Evolutionary conservation across 2,888 invertebrate genomes (phyloP).

Genomic region (Acrocera orbiculus): DNA sequence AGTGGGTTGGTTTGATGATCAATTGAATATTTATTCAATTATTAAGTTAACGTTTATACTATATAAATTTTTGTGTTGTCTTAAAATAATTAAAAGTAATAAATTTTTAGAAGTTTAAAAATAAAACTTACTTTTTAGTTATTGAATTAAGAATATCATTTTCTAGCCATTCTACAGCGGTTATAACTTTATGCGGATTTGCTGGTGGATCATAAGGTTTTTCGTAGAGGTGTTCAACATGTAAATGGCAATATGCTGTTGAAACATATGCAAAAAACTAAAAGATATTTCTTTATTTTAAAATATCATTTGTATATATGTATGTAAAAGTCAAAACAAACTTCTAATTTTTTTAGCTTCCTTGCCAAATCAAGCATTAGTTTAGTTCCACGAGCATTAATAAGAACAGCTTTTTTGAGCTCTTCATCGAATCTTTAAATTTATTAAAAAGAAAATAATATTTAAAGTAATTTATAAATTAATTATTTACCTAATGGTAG

Average conservation of each 20-base stretch:
- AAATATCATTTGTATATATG: too few relatives aligned
- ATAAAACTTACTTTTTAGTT: conserved; percentile 36
- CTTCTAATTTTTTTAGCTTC: conserved; percentile 55
- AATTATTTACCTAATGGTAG: conserved; percentile 38
- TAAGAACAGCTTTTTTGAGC: conserved; percentile 69
- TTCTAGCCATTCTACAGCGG: conserved; percentile 61
- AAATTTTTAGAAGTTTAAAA: not conserved
- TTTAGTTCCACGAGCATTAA: conserved; percentile 86
- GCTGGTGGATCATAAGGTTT: conserved; percentile 71
- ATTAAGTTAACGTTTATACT: too few relatives aligned
- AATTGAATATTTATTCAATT: too few relatives aligned
- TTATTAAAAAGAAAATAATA: not conserved
- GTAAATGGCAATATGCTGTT: conserved; percentile 81
- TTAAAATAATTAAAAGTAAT: conserved; percentile 1
- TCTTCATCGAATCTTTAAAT: conserved; percentile 65
- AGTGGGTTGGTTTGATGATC: too few relatives aligned
- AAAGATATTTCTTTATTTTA: conserved; percentile 4
- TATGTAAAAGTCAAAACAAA: conserved; percentile 24
- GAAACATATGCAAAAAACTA: conserved; percentile 53
- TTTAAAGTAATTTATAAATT: not conserved
- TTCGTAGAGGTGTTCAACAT: conserved; percentile 64
- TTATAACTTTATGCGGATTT: conserved; percentile 55
- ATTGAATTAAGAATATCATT: conserved; percentile 48
- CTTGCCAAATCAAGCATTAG: conserved; percentile 69
- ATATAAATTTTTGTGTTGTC: too few relatives aligned